Conservation (phyloP, 1,140 invertebrate species). For the Drosophila willistoni region DNA sequence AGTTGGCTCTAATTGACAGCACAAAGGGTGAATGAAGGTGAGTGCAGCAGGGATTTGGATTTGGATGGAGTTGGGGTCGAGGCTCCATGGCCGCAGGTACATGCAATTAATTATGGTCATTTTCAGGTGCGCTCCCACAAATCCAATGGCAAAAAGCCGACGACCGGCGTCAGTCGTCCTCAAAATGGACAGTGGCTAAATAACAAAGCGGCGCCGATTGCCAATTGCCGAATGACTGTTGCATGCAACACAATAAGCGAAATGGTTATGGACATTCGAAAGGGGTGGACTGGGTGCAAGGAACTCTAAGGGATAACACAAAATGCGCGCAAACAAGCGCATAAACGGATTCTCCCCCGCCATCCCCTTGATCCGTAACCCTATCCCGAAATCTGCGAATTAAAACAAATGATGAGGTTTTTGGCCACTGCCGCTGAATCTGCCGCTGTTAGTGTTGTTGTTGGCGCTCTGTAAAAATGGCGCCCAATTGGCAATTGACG, state of each 20-base stretch:
- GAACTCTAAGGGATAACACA: constrained; percentile 17
- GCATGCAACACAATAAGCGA: constrained; percentile 43
- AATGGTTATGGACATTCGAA: constrained; percentile 26
- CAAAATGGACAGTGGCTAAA: constrained; percentile 61
- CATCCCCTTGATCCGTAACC: no score
- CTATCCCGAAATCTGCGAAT: constrained; percentile 37
- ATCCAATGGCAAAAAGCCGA: constrained; percentile 26
- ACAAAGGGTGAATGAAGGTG: constrained; percentile 12
- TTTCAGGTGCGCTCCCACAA: constrained; percentile 61
- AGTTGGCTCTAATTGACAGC: constrained; percentile 62
- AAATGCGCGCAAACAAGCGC: constrained; percentile 76
- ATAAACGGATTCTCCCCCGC: constrained; percentile 51
- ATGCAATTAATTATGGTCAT: constrained; percentile 81
- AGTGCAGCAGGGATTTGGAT: neutral
- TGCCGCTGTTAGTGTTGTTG: constrained; percentile 34
- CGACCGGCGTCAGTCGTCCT: constrained; percentile 31
- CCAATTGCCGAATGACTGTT: constrained; percentile 50
- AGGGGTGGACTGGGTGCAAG: neutral
- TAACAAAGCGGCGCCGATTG: constrained; percentile 66
- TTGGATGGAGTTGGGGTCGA: neutral
- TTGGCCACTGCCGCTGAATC: constrained; percentile 42
- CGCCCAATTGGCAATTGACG: constrained; percentile 78
- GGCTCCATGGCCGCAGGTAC: constrained; percentile 59
- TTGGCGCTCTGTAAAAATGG: constrained; percentile 55
- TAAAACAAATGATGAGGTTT: constrained; percentile 79